Conservation (phyloP, 53 echinoderm and acorn worm genomes). For the Luidia sarsii region DNA sequence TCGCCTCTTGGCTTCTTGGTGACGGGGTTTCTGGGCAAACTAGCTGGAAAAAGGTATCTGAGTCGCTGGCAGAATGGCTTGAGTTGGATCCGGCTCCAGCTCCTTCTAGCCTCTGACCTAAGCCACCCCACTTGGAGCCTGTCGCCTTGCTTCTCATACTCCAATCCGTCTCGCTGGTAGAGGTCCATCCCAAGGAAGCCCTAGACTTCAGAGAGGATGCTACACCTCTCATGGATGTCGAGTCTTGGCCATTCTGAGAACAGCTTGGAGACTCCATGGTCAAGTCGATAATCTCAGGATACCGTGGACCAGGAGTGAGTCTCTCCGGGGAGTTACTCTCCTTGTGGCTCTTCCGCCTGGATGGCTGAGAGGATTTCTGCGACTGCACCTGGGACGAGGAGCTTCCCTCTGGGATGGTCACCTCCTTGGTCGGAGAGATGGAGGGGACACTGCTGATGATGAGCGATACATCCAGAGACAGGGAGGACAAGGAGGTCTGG, state of each 20-base stretch:
- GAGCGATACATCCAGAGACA: conserved; percentile 42
- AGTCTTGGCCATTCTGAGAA: too few species aligned
- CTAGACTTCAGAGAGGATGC: neutral
- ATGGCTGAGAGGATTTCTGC: neutral
- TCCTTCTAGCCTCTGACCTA: too few species aligned
- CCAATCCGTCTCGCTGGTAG: neutral
- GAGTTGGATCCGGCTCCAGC: too few species aligned
- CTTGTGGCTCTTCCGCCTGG: too few species aligned
- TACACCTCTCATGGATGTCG: neutral
- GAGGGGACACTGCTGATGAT: conserved; percentile 35
- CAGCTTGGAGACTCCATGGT: neutral
- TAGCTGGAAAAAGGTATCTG: conserved; percentile 24
- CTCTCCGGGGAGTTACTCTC: too few species aligned
- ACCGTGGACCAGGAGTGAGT: too few species aligned
- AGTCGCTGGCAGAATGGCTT: neutral
- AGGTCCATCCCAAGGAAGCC: neutral
- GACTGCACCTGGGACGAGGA: neutral
- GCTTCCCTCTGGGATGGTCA: neutral
- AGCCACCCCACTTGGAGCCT: too few species aligned
- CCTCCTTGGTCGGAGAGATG: conserved; percentile 34
- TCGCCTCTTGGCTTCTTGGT: neutral
- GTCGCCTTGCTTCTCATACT: too few species aligned
- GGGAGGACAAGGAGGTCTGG: conserved; percentile 14
- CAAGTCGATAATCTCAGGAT: neutral
- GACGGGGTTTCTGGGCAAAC: conserved; percentile 51